Evolutionary conservation across 2,113 vertebrate species (phyloP).

Genomic region (Sclerurus mexicanus): DNA sequence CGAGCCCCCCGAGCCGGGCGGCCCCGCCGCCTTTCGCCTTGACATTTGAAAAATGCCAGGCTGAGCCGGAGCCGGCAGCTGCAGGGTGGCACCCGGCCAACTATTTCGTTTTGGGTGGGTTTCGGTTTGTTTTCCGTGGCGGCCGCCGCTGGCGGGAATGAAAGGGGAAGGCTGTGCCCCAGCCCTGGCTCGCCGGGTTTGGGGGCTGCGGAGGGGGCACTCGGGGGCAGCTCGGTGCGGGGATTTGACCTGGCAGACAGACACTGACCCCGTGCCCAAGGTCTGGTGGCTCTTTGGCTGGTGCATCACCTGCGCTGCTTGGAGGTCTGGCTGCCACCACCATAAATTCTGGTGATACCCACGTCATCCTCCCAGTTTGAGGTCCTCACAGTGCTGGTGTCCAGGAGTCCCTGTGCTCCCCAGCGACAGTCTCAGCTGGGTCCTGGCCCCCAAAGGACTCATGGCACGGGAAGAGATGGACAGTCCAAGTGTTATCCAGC

Average conservation of each 20-base stretch:
- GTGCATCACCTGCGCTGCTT: not conserved
- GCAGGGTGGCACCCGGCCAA: slow-evolving; percentile 58
- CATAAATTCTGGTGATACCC: not conserved
- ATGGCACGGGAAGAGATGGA: fast-evolving
- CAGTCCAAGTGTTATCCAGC: fast-evolving
- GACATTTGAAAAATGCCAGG: slow-evolving; percentile 66
- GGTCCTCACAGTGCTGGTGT: not conserved
- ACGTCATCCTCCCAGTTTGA: fast-evolving
- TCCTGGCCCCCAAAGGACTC: fast-evolving
- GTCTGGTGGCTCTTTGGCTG: not conserved
- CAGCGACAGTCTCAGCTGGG: fast-evolving
- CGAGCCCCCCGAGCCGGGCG: not conserved
- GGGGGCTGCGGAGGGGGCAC: not conserved
- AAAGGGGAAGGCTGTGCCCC: slow-evolving; percentile 1
- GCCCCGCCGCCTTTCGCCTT: slow-evolving; percentile 17
- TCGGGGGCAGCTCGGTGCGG: fast-evolving
- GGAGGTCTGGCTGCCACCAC: fast-evolving
- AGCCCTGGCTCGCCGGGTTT: fast-evolving
- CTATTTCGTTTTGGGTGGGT: slow-evolving; percentile 27
- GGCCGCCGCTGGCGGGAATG: not conserved
- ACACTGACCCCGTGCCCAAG: fast-evolving
- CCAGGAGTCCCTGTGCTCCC: fast-evolving
- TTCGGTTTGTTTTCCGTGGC: slow-evolving; percentile 14
- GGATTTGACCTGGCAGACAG: fast-evolving
- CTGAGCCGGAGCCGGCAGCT: slow-evolving; percentile 60